phyloP scores from a whole-genome alignment of 2,797 vertebrate species.

The Enteromius paludinosus region DNA sequence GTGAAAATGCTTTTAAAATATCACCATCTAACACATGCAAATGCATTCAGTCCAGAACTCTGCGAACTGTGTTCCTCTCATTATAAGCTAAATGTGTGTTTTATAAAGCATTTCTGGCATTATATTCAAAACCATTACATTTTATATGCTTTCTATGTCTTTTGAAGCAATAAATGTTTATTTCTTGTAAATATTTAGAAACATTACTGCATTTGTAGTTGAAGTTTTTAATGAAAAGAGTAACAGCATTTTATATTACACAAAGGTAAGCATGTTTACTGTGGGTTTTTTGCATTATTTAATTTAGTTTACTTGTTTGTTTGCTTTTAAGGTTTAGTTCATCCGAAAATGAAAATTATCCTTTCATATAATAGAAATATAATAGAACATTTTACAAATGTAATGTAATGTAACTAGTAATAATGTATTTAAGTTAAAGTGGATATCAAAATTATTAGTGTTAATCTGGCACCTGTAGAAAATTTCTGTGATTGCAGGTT shows the following conservation, averaged over 20 bases:
- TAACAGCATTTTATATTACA: background rate
- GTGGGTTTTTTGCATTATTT: background rate
- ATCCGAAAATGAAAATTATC: background rate
- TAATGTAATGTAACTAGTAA: background rate
- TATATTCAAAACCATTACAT: conserved; percentile 26
- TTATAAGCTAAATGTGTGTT: conserved; percentile 33
- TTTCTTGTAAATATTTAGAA: conserved; percentile 43
- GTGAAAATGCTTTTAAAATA: background rate
- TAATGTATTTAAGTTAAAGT: background rate
- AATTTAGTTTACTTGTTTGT: background rate
- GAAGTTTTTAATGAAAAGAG: conserved; percentile 2
- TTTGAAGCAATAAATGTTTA: conserved; percentile 49
- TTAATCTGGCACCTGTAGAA: background rate
- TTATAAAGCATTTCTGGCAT: conserved; percentile 43
- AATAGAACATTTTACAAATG: background rate
- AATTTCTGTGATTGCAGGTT: background rate
- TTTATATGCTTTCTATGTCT: conserved; percentile 34
- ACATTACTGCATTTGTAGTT: background rate
- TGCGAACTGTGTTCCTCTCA: background rate
- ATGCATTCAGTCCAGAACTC: conserved; percentile 8
- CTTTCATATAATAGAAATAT: background rate
- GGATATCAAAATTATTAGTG: background rate
- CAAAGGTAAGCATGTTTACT: background rate
- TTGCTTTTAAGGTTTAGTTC: background rate
- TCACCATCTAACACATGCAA: background rate